Evolutionary conservation across 2,888 invertebrate species (phyloP), one percentile per base, ranked within the genome.

Genomic region (Drosophila diplacantha): DNA sequence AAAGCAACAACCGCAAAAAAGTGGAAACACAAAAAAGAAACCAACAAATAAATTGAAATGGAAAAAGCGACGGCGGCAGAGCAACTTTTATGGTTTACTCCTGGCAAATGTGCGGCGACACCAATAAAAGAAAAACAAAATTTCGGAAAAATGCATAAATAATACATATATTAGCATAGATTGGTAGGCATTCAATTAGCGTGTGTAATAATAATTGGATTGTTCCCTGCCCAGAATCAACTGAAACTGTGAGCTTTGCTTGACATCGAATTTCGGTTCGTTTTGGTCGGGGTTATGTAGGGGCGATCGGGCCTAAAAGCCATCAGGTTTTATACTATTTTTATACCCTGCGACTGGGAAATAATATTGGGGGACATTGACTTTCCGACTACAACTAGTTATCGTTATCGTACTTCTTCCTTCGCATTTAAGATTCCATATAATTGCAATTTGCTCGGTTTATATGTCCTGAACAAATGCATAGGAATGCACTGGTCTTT

Each of bases 41-140:
- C 35, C 61, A 68, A 49, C 70, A 70, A 61, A 80, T 59, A 71
- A 76, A 82, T 76, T 77, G 77, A 69, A 76, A 69, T 76, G 64
- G 61, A 14, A 50, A 60, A 61, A 64, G 66, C 64, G 50, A 65
- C 52, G 38, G 41, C 55, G 31, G 54, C 62, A 37, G 47, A 66
- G 54, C 34, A 72, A 74, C 66, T 79, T 82, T 75, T 71, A 60
- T 64, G 62, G 63, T 58, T 75, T 69, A 60, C 29, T 39, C 8
- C 44, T 72, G 64, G 49, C 56, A 69, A 73, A 63, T 66, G 74
- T 47, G 22, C 47, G 54, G 53, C 66, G 56, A 55, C 44, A 64
- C 52, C 14, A 49, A 53, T 31, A 52, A 29, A 54, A 51, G 58
- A n/a, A 67, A 55, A 56, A 57, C 24, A 56, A 51, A 58, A 32